Evolutionary conservation across 2,113 vertebrate genomes (phyloP), one percentile per base, ranked within the genome.

Genomic region (Oryzias melastigma): DNA sequence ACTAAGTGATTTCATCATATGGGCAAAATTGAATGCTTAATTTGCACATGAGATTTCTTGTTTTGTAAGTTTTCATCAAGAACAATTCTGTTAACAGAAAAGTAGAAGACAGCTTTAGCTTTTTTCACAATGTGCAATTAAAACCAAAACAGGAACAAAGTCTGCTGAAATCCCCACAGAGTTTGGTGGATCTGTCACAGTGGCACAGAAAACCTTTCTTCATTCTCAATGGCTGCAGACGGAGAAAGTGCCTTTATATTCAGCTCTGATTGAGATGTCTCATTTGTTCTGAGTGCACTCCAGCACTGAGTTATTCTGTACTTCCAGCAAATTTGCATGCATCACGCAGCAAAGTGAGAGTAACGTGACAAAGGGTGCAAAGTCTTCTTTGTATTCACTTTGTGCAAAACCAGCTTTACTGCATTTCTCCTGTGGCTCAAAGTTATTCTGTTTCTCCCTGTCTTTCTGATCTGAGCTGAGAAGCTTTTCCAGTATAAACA

Each of bases 71-170:
- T 35, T 35, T 27, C 10, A 35, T 12, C 10, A 35, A 35, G 35
- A 35, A 35, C 12, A 35, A 35, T 14, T 22, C 19, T 45, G 35
- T 19, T 19, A 3, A 19, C n/a, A 48, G 19, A 1, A 18, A 18
- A 49, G 63, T 48, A 56, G 45, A 71, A 70, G 58, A 57, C 61
- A 64, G 69, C 46, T 73, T 66, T 35, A 66, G 54, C 44, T 68
- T 67, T 48, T 59, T 55, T 51, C 47, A 41, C 49, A 53, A 54
- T 44, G 59, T 71, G 51, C 13, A 44, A 79, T 70, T 58, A 51
- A 40, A 85, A 60, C 52, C 65, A 65, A 62, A 68, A 73, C 56
- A 68, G 56, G 61, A 71, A 58, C 63, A 42, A 66, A 66, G 41
- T 71, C 53, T 67, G 61, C 53, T 24, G 52, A 44, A 64, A 8